Conservation (phyloP, 1,140 invertebrate species). For the Lordiphosa collinella region DNA sequence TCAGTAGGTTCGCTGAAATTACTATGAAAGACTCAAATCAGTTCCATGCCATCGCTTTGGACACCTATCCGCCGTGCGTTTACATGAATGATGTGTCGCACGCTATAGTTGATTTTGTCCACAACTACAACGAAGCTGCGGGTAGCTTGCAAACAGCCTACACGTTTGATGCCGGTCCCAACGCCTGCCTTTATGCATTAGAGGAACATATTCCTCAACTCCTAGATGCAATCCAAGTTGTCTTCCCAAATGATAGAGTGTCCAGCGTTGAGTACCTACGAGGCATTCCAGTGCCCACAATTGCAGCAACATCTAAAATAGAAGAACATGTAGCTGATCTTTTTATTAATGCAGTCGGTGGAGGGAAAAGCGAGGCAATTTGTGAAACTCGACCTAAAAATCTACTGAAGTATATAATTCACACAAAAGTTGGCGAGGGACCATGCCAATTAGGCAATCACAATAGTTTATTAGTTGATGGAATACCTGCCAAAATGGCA, state of each 20-base stretch:
- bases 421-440: slow-evolving; percentile 88
- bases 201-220: slow-evolving; percentile 88
- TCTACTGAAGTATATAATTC: slow-evolving; percentile 90
- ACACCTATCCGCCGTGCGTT: slow-evolving; percentile 95
- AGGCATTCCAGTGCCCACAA: slow-evolving; percentile 80
- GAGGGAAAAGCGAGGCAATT: not conserved
- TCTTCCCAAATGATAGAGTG: slow-evolving; percentile 84
- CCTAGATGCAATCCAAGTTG: slow-evolving; percentile 84
- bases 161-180: slow-evolving; percentile 98
- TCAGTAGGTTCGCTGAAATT: slow-evolving; percentile 92
- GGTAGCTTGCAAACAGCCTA: slow-evolving; percentile 89
- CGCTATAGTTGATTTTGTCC: slow-evolving; percentile 89
- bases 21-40: slow-evolving; percentile 99
- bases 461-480: slow-evolving; percentile 82
- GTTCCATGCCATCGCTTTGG: slow-evolving; percentile 96
- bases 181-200: slow-evolving; percentile 94
- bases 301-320: not conserved
- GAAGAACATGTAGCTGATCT: slow-evolving; percentile 4
- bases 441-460: slow-evolving; percentile 81
- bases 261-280: slow-evolving; percentile 81
- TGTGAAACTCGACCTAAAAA: slow-evolving; percentile 78
- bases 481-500: slow-evolving; percentile 67
- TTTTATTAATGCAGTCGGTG: slow-evolving; percentile 6
- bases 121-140: slow-evolving; percentile 87
- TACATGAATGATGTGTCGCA: slow-evolving; percentile 96